Evolutionary conservation across 2,797 vertebrate genomes (phyloP), one percentile per base, ranked within the genome.

Genomic region (Ciconia nigra): DNA sequence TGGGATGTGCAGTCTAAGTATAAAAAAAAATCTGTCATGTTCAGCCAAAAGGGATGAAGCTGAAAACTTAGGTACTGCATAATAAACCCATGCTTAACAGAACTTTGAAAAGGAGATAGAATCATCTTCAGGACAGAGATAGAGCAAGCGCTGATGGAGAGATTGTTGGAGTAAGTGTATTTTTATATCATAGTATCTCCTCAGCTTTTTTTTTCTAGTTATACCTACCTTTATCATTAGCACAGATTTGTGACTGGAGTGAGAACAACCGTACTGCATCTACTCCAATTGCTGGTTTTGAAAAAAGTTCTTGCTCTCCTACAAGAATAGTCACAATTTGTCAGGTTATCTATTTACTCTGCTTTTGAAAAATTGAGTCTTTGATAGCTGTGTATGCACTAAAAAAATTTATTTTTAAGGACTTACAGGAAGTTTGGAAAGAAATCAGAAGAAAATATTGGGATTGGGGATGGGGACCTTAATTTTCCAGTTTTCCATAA

Each of bases 91-190:
- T 92, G 62, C 89, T 96, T 90, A 70, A 63, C 46, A 91, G 65
- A 35, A 5, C 7, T 10, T 28, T 72, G 87, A 90, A 41, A 97
- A 96, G 58, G 47, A 76, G 67, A 31, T 3, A 26, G 18, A 79
- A 83, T 63, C 62, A 76, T 52, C 65, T 69, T 89, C 93, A 58
- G 63, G 96, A 97, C 67, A 95, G 97, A 94, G 98, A 98, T 76
- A 83, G 37, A 39, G 37, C 10, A 10, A 39, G 37, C 10, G 87
- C 55, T 99, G 98, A 98, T 98, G 98, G 98, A 97, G 97, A 87
- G 87, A 80, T 58, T 77, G 95, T 98, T 84, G 98, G 96, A 97
- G 98, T 99, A 98, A 90, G 97, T 96, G 87, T 74, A 18, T 86
- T 87, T 69, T 61, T 61, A 67, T 37, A 72, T 77, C 26, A 19